Evolutionary conservation across 2,113 vertebrate genomes (phyloP).

Genomic region (Leucopsar rothschildi): DNA sequence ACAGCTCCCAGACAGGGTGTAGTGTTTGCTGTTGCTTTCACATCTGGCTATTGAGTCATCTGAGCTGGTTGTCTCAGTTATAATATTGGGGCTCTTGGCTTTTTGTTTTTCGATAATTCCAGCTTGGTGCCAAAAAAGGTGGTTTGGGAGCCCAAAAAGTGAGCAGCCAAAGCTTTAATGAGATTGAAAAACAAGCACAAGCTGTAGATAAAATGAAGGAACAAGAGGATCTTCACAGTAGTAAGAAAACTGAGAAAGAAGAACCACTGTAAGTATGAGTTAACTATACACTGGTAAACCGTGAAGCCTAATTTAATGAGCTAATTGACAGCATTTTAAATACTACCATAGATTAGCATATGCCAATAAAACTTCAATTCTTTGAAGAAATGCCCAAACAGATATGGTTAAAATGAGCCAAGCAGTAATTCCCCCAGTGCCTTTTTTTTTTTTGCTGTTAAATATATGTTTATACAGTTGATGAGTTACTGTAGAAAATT

Average conservation of each 20-base stretch:
- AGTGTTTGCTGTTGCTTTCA: background rate
- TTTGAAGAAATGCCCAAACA: background rate
- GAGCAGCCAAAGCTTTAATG: constrained; percentile 83
- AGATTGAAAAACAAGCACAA: constrained; percentile 89
- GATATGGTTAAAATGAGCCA: background rate
- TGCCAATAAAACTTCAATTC: background rate
- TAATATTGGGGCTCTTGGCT: background rate
- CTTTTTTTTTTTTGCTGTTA: background rate
- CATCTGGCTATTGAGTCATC: background rate
- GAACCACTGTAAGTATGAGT: constrained; percentile 78
- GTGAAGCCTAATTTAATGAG: background rate
- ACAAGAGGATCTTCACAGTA: constrained; percentile 64
- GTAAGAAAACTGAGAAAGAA: constrained; percentile 62
- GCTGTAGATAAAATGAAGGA: constrained; percentile 84
- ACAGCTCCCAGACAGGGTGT: background rate
- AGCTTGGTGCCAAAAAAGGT: constrained; percentile 88
- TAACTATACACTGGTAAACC: background rate
- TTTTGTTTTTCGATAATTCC: background rate
- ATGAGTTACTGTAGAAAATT: background rate
- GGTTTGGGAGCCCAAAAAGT: constrained; percentile 94
- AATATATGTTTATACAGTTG: background rate
- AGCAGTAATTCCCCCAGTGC: background rate
- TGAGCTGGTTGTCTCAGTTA: background rate
- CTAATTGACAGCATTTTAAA: background rate
- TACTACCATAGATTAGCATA: background rate